phyloP scores from a whole-genome alignment of 2,888 invertebrate species.

The Lithophane leautieri region DNA sequence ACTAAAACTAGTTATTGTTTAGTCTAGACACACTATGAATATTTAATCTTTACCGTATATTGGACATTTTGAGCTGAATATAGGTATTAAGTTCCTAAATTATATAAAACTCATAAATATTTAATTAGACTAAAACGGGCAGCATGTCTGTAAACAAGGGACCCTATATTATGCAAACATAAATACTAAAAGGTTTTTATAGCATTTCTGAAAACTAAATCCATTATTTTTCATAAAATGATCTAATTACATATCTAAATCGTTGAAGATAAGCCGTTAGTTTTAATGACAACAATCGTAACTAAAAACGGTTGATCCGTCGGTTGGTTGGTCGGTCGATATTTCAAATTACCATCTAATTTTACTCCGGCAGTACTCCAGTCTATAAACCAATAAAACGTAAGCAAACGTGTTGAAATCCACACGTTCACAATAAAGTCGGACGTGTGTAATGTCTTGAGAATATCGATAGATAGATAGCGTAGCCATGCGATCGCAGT shows the following conservation, averaged over 20 bases:
- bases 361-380: neutral
- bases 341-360: constrained; percentile 33
- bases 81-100: constrained; percentile 10
- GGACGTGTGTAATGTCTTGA: constrained; percentile 55
- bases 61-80: constrained; percentile 31
- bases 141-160: neutral
- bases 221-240: neutral
- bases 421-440: constrained; percentile 60
- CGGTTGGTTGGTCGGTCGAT: neutral
- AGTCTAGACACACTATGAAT: constrained; percentile 57
- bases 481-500: constrained; percentile 41
- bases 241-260: neutral
- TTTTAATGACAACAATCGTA: neutral
- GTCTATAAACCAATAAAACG: constrained; percentile 53
- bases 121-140: neutral
- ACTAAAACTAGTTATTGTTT: constrained; percentile 62
- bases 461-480: constrained; percentile 54
- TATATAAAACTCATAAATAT: constrained; percentile 25
- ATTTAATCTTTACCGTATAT: constrained; percentile 46
- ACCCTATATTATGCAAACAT: neutral
- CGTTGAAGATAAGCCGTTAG: neutral
- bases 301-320: neutral
- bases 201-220: neutral
- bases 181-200: neutral
- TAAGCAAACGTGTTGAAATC: constrained; percentile 58